These are phyloP conservation scores for Pangasianodon hypophthalmus DNA, from an alignment of 2,113 vertebrate genomes.

Conservation along the genomic window DNA sequence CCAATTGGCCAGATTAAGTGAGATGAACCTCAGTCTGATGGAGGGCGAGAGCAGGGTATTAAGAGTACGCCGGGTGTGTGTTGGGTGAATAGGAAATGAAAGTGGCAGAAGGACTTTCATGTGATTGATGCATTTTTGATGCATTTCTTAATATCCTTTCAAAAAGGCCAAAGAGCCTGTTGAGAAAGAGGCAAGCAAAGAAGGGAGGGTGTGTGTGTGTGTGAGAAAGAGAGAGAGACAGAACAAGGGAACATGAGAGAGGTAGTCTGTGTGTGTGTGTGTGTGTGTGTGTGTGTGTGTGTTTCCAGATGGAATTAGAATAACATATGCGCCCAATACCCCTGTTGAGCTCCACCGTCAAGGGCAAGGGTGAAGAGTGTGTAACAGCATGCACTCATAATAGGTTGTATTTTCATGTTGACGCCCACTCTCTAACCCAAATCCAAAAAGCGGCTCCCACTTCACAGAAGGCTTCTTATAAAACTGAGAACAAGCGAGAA, in stretches of 20 bases:
- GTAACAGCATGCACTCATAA: slow-evolving; percentile 14
- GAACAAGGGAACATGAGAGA: neutral
- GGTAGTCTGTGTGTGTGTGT: slow-evolving; percentile 22
- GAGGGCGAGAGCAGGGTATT: slow-evolving; percentile 23
- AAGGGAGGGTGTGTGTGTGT: neutral
- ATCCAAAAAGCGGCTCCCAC: neutral
- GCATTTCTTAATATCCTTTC: slow-evolving; percentile 34
- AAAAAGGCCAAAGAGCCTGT: slow-evolving; percentile 34
- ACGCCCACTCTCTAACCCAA: slow-evolving; percentile 9
- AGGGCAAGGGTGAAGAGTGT: slow-evolving; percentile 35
- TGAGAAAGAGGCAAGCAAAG: slow-evolving; percentile 22
- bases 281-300: slow-evolving; percentile 39
- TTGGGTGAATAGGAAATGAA: slow-evolving; percentile 42
- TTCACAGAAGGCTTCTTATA: slow-evolving; percentile 6
- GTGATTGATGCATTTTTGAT: slow-evolving; percentile 55
- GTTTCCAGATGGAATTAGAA: slow-evolving; percentile 27
- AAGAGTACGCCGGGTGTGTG: neutral
- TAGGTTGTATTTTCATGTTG: slow-evolving; percentile 21
- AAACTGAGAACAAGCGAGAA: neutral
- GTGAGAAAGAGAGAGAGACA: neutral
- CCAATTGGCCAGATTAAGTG: slow-evolving; percentile 45
- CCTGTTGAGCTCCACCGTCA: slow-evolving; percentile 11
- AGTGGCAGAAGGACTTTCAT: slow-evolving; percentile 41
- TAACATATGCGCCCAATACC: slow-evolving; percentile 24
- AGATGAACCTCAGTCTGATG: slow-evolving; percentile 36